These are phyloP conservation scores for Rhabdornis inornatus DNA, from an alignment of 2,113 vertebrate species.

Conservation along the genomic window DNA sequence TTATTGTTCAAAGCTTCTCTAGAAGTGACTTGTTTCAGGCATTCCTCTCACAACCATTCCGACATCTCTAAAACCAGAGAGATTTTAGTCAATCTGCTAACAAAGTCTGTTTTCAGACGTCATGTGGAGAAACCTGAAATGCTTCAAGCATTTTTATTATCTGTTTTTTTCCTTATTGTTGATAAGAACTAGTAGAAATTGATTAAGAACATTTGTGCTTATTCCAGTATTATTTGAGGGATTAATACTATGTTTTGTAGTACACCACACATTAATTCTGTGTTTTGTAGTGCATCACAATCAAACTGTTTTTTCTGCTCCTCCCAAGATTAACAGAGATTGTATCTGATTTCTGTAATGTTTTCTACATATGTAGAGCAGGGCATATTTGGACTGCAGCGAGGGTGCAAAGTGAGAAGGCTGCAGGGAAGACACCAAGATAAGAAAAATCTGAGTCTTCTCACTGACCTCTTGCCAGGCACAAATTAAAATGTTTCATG, in stretches of 20 bases:
- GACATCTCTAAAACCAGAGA: background rate
- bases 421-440: background rate
- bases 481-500: constrained; percentile 50
- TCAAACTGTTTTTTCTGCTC: constrained; percentile 5
- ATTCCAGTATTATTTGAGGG: background rate
- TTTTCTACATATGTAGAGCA: background rate
- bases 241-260: background rate
- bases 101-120: background rate
- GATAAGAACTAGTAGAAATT: background rate
- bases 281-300: background rate
- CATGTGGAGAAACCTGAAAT: background rate
- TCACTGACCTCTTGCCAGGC: constrained; percentile 15
- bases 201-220: background rate
- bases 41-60: background rate
- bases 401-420: background rate
- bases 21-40: background rate
- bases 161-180: background rate
- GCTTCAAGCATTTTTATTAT: background rate
- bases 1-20: constrained; percentile 4
- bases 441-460: constrained; percentile 49
- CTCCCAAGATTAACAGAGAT: background rate
- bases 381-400: background rate
- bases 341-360: constrained; percentile 22
- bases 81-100: constrained; percentile 4
- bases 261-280: background rate